These are phyloP conservation scores for Thereva nobilitata DNA, from an alignment of 2,888 invertebrate species.

Conservation along the genomic window DNA sequence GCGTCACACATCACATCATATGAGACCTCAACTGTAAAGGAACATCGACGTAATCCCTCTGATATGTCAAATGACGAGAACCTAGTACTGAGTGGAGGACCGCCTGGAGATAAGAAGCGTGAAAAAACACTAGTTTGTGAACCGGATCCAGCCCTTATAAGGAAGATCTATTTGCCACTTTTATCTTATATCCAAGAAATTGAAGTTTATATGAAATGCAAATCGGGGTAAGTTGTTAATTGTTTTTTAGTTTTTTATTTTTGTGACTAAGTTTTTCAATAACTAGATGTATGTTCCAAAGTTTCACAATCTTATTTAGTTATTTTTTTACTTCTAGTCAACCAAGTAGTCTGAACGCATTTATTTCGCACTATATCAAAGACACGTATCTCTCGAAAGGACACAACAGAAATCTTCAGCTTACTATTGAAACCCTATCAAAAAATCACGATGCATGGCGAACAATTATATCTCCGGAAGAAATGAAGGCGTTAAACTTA, in stretches of 20 bases:
- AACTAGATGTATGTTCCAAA: too few species aligned
- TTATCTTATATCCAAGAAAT: slow-evolving; percentile 84
- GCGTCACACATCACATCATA: slow-evolving; percentile 52
- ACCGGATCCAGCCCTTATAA: slow-evolving; percentile 73
- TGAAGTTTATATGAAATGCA: slow-evolving; percentile 67
- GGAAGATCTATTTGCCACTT: slow-evolving; percentile 80
- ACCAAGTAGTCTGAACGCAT: slow-evolving; percentile 79
- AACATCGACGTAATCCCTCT: slow-evolving; percentile 56
- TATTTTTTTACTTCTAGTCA: slow-evolving; percentile 54
- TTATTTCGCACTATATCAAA: slow-evolving; percentile 84
- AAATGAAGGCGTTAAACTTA: slow-evolving; percentile 66
- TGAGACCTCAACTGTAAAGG: slow-evolving; percentile 46
- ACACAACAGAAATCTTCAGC: slow-evolving; percentile 61
- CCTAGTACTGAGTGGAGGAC: slow-evolving; percentile 41
- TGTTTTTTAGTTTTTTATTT: not conserved
- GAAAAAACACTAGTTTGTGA: slow-evolving; percentile 75
- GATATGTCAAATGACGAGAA: slow-evolving; percentile 56
- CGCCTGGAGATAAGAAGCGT: slow-evolving; percentile 50
- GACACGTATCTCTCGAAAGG: slow-evolving; percentile 83
- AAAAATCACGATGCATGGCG: slow-evolving; percentile 81
- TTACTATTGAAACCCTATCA: slow-evolving; percentile 70
- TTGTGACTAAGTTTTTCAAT: not conserved
- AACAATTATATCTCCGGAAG: slow-evolving; percentile 71
- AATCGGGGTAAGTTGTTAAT: slow-evolving; percentile 61
- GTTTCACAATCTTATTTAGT: not conserved